Conservation (phyloP, 37 sponge, comb jelly and placozoan genomes). For the Tethya wilhelma region DNA sequence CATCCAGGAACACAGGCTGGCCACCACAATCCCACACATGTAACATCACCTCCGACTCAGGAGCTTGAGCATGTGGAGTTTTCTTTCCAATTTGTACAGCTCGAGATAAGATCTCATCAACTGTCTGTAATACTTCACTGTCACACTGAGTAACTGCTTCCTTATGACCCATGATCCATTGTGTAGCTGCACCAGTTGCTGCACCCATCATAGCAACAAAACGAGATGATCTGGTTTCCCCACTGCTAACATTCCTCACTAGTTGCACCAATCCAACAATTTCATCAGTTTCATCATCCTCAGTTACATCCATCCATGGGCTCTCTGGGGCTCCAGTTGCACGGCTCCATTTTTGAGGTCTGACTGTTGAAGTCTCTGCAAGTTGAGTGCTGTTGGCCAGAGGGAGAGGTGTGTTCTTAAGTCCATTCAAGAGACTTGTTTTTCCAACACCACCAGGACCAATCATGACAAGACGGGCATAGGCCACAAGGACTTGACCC, state of each 20-base stretch:
- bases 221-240: background rate
- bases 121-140: no score
- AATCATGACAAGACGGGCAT: slow-evolving; percentile 40
- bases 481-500: slow-evolving; percentile 31
- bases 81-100: no score
- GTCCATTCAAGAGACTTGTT: slow-evolving; percentile 23
- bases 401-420: slow-evolving; percentile 25
- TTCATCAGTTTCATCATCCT: slow-evolving; percentile 34
- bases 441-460: slow-evolving; percentile 48
- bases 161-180: no score
- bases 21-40: slow-evolving; percentile 77
- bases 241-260: background rate
- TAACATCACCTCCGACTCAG: slow-evolving; percentile 18
- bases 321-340: no score
- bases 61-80: no score
- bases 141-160: no score
- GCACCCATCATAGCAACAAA: no score
- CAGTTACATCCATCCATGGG: slow-evolving; percentile 14
- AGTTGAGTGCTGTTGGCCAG: slow-evolving; percentile 26
- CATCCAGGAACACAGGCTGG: slow-evolving; percentile 48
- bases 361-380: slow-evolving; percentile 14
- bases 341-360: no score
- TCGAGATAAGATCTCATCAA: no score
- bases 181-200: no score
- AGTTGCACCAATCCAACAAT: slow-evolving; percentile 10